A percentile compares a stretch with the other conserved stretches of the same genome.
Conservation (phyloP, 2,888 invertebrate genomes). For the Eilema depressum region DNA sequence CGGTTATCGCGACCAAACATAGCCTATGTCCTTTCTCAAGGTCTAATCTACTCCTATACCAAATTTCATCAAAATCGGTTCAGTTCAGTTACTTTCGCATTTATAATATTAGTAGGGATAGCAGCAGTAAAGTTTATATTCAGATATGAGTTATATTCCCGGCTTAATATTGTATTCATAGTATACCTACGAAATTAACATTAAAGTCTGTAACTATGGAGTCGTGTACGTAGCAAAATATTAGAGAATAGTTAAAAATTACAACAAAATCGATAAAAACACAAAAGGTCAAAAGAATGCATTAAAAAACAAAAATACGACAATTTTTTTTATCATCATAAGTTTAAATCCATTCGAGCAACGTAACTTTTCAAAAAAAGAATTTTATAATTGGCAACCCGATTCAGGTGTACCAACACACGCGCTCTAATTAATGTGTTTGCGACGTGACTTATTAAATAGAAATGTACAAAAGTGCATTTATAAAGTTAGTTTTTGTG, state of each 20-base stretch:
- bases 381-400: slow-evolving; percentile 48
- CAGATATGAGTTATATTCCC: too few species aligned
- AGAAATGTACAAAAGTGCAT: slow-evolving; percentile 64
- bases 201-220: too few species aligned
- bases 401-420: slow-evolving; percentile 49
- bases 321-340: not conserved
- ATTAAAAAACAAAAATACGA: not conserved
- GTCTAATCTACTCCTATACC: too few species aligned
- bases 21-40: too few species aligned
- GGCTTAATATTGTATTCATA: too few species aligned
- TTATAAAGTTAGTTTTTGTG: slow-evolving; percentile 67
- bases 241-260: not conserved
- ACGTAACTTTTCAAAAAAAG: slow-evolving; percentile 16
- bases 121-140: too few species aligned
- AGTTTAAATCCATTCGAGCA: not conserved
- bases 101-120: too few species aligned
- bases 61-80: too few species aligned
- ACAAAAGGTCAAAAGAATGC: not conserved
- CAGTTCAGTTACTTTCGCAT: too few species aligned
- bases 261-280: not conserved
- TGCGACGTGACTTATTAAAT: slow-evolving; percentile 77
- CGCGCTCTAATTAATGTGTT: slow-evolving; percentile 53
- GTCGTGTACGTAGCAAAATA: too few species aligned
- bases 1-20: too few species aligned
- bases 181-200: too few species aligned